phyloP scores from a whole-genome alignment of 2,797 vertebrate genomes.

The Chloroceryle amazona region DNA sequence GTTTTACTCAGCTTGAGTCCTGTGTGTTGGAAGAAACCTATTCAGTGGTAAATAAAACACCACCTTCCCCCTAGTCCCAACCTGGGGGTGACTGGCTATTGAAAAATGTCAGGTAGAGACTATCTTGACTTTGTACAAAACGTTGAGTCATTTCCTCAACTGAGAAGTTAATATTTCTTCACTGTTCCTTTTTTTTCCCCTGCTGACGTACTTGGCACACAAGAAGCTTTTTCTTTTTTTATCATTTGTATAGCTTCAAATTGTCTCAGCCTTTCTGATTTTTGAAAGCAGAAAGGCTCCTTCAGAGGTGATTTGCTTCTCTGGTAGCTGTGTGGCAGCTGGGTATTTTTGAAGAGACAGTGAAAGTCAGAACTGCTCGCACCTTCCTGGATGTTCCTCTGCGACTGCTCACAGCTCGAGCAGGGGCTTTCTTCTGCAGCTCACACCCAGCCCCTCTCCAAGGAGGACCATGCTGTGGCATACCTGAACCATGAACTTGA shows the following conservation, averaged over 20 bases:
- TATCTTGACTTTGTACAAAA: not conserved
- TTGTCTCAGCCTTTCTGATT: not conserved
- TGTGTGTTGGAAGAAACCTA: not conserved
- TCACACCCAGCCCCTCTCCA: not conserved
- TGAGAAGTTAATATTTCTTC: slow-evolving; percentile 1
- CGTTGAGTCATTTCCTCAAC: not conserved
- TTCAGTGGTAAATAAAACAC: not conserved
- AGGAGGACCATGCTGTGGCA: not conserved
- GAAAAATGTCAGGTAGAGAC: not conserved
- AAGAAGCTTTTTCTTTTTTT: not conserved
- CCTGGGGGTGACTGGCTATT: not conserved
- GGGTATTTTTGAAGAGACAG: not conserved
- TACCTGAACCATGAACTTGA: not conserved
- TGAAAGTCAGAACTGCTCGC: not conserved
- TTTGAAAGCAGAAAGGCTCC: not conserved
- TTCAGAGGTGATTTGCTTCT: not conserved
- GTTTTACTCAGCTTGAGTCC: not conserved
- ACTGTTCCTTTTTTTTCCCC: not conserved
- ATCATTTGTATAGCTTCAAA: not conserved
- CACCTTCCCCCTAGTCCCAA: not conserved
- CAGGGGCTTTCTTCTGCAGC: not conserved
- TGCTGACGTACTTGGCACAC: not conserved
- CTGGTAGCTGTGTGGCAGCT: not conserved
- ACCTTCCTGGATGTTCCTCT: not conserved
- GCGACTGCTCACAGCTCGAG: not conserved